Percentiles rank a stretch among this genome's conserved stretches.
These are phyloP conservation scores for Pithecia hirsuta DNA, from an alignment of 2,797 vertebrate genomes.

Conservation along the genomic window DNA sequence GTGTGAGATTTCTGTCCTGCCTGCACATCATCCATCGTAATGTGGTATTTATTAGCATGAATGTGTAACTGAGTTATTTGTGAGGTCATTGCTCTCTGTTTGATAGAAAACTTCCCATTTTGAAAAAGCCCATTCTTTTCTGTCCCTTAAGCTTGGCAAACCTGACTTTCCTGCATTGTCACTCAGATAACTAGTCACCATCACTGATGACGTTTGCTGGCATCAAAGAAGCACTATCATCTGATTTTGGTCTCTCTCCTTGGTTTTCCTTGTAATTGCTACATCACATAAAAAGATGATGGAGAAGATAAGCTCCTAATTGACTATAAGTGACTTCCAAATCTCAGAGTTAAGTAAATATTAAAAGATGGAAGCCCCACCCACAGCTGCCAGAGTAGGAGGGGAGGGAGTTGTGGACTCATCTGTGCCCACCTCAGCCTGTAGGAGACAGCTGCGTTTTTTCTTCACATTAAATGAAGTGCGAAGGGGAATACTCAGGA, in stretches of 20 bases:
- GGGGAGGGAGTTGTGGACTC: not conserved
- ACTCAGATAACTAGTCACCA: not conserved
- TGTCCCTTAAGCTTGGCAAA: not conserved
- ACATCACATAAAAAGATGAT: not conserved
- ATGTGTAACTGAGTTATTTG: not conserved
- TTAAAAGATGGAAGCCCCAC: not conserved
- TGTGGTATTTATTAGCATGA: not conserved
- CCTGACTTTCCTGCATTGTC: not conserved
- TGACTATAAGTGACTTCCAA: not conserved
- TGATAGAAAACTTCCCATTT: not conserved
- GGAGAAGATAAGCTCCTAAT: not conserved
- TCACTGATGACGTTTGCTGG: not conserved
- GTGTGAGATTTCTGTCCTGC: not conserved
- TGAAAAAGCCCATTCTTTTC: not conserved
- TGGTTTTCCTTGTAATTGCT: not conserved
- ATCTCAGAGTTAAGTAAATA: not conserved
- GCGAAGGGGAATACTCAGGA: not conserved
- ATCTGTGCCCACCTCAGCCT: not conserved
- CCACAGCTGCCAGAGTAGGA: not conserved
- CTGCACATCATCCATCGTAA: fast-evolving
- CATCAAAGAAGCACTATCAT: not conserved
- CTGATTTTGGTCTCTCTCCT: not conserved
- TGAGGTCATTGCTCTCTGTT: not conserved
- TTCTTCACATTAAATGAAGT: not conserved
- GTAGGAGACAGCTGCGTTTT: fast-evolving